A percentile compares a stretch with the other conserved stretches of the same genome.
These are phyloP conservation scores for Drosophila seguyi DNA, from an alignment of 1,140 invertebrate species.

Conservation along the genomic window DNA sequence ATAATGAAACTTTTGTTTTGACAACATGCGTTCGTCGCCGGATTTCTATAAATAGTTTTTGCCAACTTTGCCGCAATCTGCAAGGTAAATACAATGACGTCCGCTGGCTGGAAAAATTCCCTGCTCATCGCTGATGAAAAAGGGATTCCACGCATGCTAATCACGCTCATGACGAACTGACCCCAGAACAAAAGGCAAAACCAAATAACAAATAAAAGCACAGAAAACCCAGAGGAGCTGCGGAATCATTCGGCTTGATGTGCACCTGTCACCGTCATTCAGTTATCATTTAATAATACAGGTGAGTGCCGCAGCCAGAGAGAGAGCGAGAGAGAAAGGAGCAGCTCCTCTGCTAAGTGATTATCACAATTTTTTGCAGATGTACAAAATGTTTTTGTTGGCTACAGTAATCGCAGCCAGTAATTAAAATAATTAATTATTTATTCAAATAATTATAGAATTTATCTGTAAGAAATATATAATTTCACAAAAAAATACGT, in stretches of 20 bases:
- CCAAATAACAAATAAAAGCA: slow-evolving; percentile 25
- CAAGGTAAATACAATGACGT: slow-evolving; percentile 45
- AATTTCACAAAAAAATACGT: background rate
- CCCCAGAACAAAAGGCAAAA: slow-evolving; percentile 8
- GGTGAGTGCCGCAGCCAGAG: slow-evolving; percentile 5
- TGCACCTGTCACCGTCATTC: slow-evolving; percentile 35
- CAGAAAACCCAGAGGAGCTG: slow-evolving; percentile 5
- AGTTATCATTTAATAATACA: slow-evolving; percentile 51
- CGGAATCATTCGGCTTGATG: slow-evolving; percentile 16
- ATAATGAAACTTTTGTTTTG: slow-evolving; percentile 60
- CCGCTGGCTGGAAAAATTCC: slow-evolving; percentile 38
- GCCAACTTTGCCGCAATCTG: slow-evolving; percentile 37
- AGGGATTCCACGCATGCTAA: slow-evolving; percentile 54
- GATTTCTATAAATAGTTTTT: slow-evolving; percentile 43
- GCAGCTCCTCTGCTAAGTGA: slow-evolving; percentile 11
- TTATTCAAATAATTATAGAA: too few species aligned
- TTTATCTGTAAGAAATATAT: too few species aligned
- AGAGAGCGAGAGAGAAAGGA: slow-evolving; percentile 4
- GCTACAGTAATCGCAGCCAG: slow-evolving; percentile 8
- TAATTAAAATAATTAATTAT: background rate
- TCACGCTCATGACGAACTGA: slow-evolving; percentile 30
- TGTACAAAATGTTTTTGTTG: background rate
- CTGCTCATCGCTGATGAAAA: slow-evolving; percentile 20
- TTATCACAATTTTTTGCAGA: slow-evolving; percentile 29
- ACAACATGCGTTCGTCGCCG: slow-evolving; percentile 18